Evolutionary conservation across 2,888 invertebrate genomes (phyloP).

Genomic region (Cantharis flavilabris): DNA sequence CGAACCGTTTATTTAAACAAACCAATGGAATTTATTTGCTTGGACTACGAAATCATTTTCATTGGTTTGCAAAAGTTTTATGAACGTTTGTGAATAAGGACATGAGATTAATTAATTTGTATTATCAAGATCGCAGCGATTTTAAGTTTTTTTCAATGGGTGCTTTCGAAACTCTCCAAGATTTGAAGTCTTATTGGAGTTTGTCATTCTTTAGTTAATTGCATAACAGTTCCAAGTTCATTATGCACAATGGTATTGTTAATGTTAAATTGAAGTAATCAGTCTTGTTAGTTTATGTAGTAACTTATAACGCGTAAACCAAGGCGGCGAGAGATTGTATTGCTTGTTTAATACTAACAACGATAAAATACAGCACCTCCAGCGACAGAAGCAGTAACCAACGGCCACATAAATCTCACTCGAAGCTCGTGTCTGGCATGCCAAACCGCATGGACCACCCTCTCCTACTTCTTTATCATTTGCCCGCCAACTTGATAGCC

Average conservation of each 20-base stretch:
- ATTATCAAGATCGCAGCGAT: too few relatives aligned
- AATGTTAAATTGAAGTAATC: constrained; percentile 33
- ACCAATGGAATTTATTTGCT: too few relatives aligned
- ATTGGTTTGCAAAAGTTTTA: too few relatives aligned
- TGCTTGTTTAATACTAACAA: constrained; percentile 48
- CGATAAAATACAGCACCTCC: constrained; percentile 50
- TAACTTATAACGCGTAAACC: constrained; percentile 34
- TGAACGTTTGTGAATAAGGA: too few relatives aligned
- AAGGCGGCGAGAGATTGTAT: constrained; percentile 45
- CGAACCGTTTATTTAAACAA: too few relatives aligned
- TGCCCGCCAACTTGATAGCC: constrained; percentile 50
- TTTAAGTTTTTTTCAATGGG: too few relatives aligned
- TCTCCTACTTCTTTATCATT: constrained; percentile 50
- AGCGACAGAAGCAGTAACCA: constrained; percentile 49
- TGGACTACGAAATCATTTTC: too few relatives aligned
- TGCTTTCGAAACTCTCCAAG: background rate
- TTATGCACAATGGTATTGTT: constrained; percentile 29
- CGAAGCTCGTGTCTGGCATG: constrained; percentile 50
- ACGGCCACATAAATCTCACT: constrained; percentile 51
- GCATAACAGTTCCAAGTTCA: constrained; percentile 25
- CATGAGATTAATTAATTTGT: too few relatives aligned
- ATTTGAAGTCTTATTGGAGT: background rate
- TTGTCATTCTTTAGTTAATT: constrained; percentile 17
- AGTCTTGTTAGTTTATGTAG: constrained; percentile 37
- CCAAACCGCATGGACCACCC: constrained; percentile 46